Conservation (phyloP, 1,140 invertebrate genomes). For the Conopomorpha cramerella region DNA sequence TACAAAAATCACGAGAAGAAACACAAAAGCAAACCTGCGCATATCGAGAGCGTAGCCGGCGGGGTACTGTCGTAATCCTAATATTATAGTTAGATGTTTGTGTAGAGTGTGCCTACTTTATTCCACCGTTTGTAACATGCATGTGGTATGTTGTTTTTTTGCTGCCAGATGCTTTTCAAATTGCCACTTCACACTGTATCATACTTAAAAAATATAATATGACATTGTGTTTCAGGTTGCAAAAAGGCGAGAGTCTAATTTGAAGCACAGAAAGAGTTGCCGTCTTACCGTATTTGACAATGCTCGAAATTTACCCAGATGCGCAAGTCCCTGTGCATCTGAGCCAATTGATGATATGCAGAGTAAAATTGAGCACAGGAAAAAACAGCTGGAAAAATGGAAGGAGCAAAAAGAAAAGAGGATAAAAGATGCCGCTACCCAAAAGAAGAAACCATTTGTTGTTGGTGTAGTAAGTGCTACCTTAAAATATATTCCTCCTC, state of each 20-base stretch:
- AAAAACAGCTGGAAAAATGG: conserved; percentile 36
- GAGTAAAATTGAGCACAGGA: conserved; percentile 23
- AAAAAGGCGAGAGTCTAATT: conserved; percentile 24
- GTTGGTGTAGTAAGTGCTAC: conserved; percentile 19
- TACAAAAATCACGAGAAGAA: conserved; percentile 30
- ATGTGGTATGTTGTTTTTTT: conserved; percentile 13
- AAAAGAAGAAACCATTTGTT: conserved; percentile 42
- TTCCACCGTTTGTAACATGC: conserved; percentile 10
- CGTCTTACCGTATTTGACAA: conserved; percentile 29
- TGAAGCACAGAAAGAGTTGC: conserved; percentile 21
- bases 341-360: conserved; percentile 8
- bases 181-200: too few relatives aligned
- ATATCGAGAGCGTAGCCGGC: conserved; percentile 29
- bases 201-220: too few relatives aligned
- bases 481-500: conserved; percentile 26
- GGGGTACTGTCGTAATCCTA: conserved; percentile 22
- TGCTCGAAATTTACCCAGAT: conserved; percentile 21
- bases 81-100: conserved; percentile 5
- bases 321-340: conserved; percentile 14
- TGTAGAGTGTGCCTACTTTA: conserved; percentile 5
- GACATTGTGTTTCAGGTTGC: conserved; percentile 23
- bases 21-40: conserved; percentile 29
- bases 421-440: conserved; percentile 21
- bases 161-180: too few relatives aligned
- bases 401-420: conserved; percentile 37